phyloP scores from a whole-genome alignment of 2,113 vertebrate species.

The Rhinoderma darwinii region DNA sequence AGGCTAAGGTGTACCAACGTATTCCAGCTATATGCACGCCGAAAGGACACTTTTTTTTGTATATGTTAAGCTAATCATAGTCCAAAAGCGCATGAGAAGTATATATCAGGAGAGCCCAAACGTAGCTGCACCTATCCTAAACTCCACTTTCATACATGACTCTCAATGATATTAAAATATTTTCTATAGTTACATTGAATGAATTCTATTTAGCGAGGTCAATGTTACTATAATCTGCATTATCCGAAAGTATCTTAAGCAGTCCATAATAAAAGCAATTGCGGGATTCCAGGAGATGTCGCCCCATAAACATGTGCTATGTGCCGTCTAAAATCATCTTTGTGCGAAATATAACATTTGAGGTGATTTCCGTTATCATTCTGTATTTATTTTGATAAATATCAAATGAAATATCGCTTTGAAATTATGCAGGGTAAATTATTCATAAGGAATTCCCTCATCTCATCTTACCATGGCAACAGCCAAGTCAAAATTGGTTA shows the following conservation, averaged over 20 bases:
- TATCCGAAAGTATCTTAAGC: neutral
- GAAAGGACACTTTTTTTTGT: no score
- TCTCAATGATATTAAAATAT: neutral
- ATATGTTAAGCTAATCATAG: no score
- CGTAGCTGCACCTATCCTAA: no score
- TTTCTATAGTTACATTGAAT: neutral
- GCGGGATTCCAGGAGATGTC: neutral
- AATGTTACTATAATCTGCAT: neutral
- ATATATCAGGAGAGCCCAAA: no score
- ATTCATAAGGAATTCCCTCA: slow-evolving; percentile 42
- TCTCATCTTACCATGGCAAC: slow-evolving; percentile 32
- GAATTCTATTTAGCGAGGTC: neutral
- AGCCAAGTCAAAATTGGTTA: slow-evolving; percentile 40
- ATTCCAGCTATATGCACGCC: no score
- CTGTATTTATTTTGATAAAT: slow-evolving; percentile 43
- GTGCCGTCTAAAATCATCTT: neutral
- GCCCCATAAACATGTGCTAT: neutral
- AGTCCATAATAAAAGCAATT: no score
- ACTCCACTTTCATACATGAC: neutral
- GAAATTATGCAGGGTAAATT: slow-evolving; percentile 43
- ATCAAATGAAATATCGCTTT: slow-evolving; percentile 35
- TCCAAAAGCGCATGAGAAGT: no score
- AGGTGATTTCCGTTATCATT: slow-evolving; percentile 18
- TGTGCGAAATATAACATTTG: neutral
- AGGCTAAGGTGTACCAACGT: no score